phyloP scores from a whole-genome alignment of 2,113 vertebrate species.

The Melospiza melodia region DNA sequence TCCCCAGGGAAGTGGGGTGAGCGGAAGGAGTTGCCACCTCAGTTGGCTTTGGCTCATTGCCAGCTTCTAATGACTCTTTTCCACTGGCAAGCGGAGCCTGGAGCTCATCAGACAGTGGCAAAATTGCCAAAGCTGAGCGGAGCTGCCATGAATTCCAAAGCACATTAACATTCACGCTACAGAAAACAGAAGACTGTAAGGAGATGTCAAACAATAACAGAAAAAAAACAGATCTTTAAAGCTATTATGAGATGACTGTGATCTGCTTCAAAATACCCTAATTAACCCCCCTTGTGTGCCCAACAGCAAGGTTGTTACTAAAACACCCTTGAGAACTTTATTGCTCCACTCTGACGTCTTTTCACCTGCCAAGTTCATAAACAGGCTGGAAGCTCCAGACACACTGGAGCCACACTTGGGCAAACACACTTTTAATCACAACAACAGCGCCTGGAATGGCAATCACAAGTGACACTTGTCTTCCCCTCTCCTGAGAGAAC shows the following conservation, averaged over 20 bases:
- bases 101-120: slow-evolving; percentile 89
- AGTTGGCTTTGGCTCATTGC: slow-evolving; percentile 86
- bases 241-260: background rate
- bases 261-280: background rate
- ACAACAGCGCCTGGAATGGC: background rate
- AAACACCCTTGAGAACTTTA: background rate
- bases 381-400: background rate
- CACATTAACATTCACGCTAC: slow-evolving; percentile 31
- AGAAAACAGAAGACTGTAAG: slow-evolving; percentile 39
- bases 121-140: slow-evolving; percentile 85
- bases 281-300: background rate
- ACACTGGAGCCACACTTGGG: rapidly evolving
- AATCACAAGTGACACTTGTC: background rate
- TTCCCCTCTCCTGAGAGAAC: slow-evolving; percentile 2
- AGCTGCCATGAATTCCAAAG: slow-evolving; percentile 81
- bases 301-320: rapidly evolving
- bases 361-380: background rate
- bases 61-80: slow-evolving; percentile 89
- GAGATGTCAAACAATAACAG: background rate
- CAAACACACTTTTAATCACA: background rate
- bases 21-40: slow-evolving; percentile 71
- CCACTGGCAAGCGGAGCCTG: slow-evolving; percentile 95
- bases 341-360: background rate
- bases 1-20: slow-evolving; percentile 7
- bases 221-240: background rate